These are phyloP conservation scores for Palythoa heliodiscus DNA, from an alignment of 92 coral and sea anemone genomes.

Conservation along the genomic window DNA sequence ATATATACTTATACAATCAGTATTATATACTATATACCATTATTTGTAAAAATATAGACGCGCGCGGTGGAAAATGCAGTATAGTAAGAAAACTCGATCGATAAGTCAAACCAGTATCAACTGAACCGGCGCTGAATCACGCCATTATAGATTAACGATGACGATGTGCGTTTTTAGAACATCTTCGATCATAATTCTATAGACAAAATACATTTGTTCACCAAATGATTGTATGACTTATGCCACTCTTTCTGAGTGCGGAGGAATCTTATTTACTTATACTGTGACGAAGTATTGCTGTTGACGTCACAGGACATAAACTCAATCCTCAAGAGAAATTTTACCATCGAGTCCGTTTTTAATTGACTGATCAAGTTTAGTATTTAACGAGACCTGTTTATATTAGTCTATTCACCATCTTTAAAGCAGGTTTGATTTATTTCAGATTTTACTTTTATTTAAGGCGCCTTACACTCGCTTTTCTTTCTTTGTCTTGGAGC, in stretches of 20 bases:
- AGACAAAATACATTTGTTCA: not conserved
- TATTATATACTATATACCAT: too few relatives aligned
- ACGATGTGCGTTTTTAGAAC: not conserved
- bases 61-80: too few relatives aligned
- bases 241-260: not conserved
- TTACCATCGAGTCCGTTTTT: not conserved
- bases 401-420: not conserved
- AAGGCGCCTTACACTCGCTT: not conserved
- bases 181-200: not conserved
- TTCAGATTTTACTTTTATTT: not conserved
- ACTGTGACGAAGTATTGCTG: not conserved
- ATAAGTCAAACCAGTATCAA: too few relatives aligned
- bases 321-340: not conserved
- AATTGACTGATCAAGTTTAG: not conserved
- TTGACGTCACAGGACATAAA: conserved; percentile 7
- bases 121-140: not conserved
- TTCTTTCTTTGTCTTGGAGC: too few relatives aligned
- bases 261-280: not conserved
- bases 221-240: not conserved
- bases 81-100: too few relatives aligned
- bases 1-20: too few relatives aligned
- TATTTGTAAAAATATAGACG: too few relatives aligned
- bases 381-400: not conserved
- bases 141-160: not conserved
- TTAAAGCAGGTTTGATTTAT: too few relatives aligned